These are phyloP conservation scores for Ahaetulla prasina DNA, from an alignment of 2,113 vertebrate species.

Conservation along the genomic window DNA sequence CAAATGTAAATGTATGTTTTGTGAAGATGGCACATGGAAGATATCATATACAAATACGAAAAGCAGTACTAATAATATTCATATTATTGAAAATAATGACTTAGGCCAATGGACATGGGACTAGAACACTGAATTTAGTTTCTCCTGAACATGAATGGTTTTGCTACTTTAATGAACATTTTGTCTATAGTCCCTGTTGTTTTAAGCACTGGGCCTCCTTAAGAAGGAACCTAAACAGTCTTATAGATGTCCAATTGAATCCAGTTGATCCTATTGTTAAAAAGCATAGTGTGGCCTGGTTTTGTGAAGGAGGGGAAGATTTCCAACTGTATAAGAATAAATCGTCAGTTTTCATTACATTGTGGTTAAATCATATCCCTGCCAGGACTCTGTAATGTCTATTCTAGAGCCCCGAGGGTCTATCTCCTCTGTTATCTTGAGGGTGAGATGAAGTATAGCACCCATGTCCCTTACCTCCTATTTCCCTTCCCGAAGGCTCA, in stretches of 20 bases:
- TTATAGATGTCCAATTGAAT: neutral
- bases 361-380: neutral
- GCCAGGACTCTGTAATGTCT: neutral
- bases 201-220: neutral
- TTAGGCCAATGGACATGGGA: neutral
- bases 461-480: neutral
- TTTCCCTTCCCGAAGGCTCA: neutral
- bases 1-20: slow-evolving; percentile 15
- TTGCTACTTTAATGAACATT: neutral
- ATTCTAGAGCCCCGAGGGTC: neutral
- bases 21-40: neutral
- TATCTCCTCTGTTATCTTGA: neutral
- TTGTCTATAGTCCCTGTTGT: neutral
- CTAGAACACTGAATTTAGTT: slow-evolving; percentile 2
- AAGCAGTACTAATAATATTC: neutral
- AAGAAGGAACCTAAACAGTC: neutral
- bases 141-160: neutral
- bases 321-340: neutral
- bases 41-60: neutral
- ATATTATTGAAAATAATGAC: slow-evolving; percentile 1
- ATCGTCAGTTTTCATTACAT: neutral
- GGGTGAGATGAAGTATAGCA: neutral
- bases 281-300: neutral
- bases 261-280: neutral
- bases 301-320: neutral